Evolutionary conservation across 2,797 vertebrate species (phyloP).

Genomic region (Chaenodraco wilsoni): DNA sequence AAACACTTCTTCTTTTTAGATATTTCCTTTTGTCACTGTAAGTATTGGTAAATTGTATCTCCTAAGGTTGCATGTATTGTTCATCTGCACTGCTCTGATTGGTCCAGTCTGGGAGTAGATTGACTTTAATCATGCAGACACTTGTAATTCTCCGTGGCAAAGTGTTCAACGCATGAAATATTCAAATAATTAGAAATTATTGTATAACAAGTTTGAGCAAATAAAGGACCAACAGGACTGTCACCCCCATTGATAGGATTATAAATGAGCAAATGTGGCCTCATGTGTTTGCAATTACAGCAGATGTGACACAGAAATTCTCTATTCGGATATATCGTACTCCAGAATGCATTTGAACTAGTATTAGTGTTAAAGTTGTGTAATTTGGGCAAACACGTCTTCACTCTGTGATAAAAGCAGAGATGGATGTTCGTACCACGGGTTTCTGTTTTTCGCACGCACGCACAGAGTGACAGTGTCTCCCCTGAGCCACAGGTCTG

Average conservation of each 20-base stretch:
- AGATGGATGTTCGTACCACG: not conserved
- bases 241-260: not conserved
- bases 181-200: not conserved
- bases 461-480: not conserved
- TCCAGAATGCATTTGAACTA: no score
- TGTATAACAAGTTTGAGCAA: not conserved
- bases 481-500: conserved; percentile 26
- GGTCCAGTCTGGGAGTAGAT: not conserved
- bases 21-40: no score
- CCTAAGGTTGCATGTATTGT: no score
- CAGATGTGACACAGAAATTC: not conserved
- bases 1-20: no score
- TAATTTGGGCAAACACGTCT: not conserved
- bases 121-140: not conserved
- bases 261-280: not conserved
- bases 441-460: not conserved
- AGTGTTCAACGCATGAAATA: not conserved
- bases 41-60: no score
- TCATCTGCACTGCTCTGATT: not conserved
- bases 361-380: not conserved
- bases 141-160: not conserved
- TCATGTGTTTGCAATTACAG: not conserved
- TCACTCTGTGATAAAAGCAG: not conserved
- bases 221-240: not conserved
- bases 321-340: not conserved